Base-by-base conservation (phyloP, 2,113 vertebrate genomes). In the Heteronetta atricapilla region DNA sequence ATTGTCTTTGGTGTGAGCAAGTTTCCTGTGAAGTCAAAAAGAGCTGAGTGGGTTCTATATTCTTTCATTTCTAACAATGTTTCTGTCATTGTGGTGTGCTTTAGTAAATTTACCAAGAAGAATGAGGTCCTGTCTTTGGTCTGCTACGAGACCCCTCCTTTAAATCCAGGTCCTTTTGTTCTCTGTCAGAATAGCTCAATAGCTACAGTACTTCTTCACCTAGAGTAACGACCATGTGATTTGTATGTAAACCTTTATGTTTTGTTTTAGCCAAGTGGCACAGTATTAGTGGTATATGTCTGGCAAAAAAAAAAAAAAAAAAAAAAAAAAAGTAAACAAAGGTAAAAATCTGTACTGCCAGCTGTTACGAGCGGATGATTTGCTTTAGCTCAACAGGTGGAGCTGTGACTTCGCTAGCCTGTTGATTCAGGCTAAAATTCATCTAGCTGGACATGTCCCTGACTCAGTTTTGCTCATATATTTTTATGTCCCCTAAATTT, bases 311-410 rank as follows among this genome's bases (percentile, higher is more conserved):
- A 48, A 62, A 76, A 6, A 11, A 11, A 23, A 26, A 70, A n/a
- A 46, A 40, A 40, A 40, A 40, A 40, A 40, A 38, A 38, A 38
- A 38, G 11, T 9, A 38, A 38, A 38, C 8, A 38, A 38, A n/a
- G 17, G 11, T 26, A 25, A 1, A 29, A 63, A 50, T 36, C 48
- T 46, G 19, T 46, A n/a, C 74, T 94, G 86, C 55, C 83, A 64
- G 74, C 34, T 1, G 18, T 85, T 88, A 21, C 3, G 64, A 69
- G 86, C 87, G 50, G 86, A 87, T 58, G 88, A 46, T 94, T 93
- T 92, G 53, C 66, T 96, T 95, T 69, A 96, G 81, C 86, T 96
- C 95, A 96, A 97, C 94, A 96, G 95, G 90, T 95, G 95, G 92
- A 96, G 95, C 93, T 96, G 77, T 96, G 92, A 84, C 93, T 93